Conservation (phyloP, 2,888 invertebrate genomes). For the Unio pictorum region DNA sequence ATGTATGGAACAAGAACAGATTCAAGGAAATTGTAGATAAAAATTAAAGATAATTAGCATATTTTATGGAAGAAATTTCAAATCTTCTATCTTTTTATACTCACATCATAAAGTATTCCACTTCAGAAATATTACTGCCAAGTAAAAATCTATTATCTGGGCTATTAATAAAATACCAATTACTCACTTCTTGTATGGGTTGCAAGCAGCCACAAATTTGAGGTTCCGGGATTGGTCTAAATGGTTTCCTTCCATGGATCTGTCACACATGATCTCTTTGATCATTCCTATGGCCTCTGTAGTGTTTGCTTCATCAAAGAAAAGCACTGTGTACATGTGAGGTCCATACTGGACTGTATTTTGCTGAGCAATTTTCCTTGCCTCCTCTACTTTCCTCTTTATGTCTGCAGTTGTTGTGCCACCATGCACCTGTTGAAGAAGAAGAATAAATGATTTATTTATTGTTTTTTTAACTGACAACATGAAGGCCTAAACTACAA, state of each 20-base stretch:
- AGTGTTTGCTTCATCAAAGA: constrained; percentile 70
- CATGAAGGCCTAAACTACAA: too few species aligned
- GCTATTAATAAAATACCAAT: not conserved
- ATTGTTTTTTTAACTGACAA: too few species aligned
- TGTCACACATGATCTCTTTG: constrained; percentile 69
- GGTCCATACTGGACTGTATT: constrained; percentile 41
- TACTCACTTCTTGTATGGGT: constrained; percentile 66
- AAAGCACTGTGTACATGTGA: constrained; percentile 61
- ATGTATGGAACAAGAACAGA: too few species aligned
- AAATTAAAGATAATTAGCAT: too few species aligned
- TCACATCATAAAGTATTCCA: too few species aligned
- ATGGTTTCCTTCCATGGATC: constrained; percentile 54
- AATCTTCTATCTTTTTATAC: too few species aligned
- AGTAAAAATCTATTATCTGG: too few species aligned
- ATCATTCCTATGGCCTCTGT: constrained; percentile 67
- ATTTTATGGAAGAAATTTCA: too few species aligned
- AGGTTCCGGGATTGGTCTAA: constrained; percentile 45
- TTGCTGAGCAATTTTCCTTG: constrained; percentile 45
- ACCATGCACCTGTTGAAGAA: constrained; percentile 58
- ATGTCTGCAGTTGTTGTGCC: constrained; percentile 63
- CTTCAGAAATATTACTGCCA: too few species aligned
- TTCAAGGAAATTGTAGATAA: too few species aligned
- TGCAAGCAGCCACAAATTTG: constrained; percentile 67
- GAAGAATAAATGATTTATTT: too few species aligned
- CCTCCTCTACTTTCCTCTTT: constrained; percentile 51